A percentile compares a stretch with the other conserved stretches of the same genome.
Evolutionary conservation across 2,888 invertebrate species (phyloP).

Genomic region (Buathra laborator): DNA sequence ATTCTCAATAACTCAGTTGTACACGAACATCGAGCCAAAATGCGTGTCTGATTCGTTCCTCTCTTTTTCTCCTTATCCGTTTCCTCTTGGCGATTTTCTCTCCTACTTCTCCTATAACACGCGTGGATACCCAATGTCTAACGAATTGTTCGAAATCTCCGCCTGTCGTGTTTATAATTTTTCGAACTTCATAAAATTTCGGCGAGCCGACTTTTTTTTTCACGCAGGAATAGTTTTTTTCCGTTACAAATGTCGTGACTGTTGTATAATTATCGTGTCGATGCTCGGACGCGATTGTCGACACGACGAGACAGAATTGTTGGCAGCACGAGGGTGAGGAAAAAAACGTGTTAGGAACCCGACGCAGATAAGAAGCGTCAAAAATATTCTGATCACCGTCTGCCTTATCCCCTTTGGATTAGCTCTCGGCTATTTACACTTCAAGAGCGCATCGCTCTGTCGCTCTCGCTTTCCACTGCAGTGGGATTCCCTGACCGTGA

Average conservation of each 20-base stretch:
- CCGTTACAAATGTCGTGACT: background rate
- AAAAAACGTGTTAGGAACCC: background rate
- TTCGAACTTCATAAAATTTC: background rate
- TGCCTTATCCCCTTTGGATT: conserved; percentile 32
- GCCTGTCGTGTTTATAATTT: background rate
- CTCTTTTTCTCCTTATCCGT: conserved; percentile 13
- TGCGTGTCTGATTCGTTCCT: background rate
- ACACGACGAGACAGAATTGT: background rate
- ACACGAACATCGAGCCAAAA: conserved; percentile 29
- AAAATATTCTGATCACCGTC: conserved; percentile 26
- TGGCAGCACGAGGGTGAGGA: background rate
- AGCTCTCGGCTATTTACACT: conserved; percentile 46
- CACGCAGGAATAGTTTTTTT: background rate
- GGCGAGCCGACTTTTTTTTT: background rate
- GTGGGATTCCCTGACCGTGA: conserved; percentile 54
- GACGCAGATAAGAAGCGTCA: background rate
- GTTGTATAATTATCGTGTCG: background rate
- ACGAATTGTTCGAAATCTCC: background rate
- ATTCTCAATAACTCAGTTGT: conserved; percentile 32
- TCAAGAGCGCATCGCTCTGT: conserved; percentile 40
- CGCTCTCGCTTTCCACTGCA: conserved; percentile 30
- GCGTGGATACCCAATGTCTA: background rate
- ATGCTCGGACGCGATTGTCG: background rate
- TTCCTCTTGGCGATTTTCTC: background rate
- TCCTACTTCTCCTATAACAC: background rate